phyloP scores from a whole-genome alignment of 2,888 invertebrate species.

The Hyposoter didymator region DNA sequence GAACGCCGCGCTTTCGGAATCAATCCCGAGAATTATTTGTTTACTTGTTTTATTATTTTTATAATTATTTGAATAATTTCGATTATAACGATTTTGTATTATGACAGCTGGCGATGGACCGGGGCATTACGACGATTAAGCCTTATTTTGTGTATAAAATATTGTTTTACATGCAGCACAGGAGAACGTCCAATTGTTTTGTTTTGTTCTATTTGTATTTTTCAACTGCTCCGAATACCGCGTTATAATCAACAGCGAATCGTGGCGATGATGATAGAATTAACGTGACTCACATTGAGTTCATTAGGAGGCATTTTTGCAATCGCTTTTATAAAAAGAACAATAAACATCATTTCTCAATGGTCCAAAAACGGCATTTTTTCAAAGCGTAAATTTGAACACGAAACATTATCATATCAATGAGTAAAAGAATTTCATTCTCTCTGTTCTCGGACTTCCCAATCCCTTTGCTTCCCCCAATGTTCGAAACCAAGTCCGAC shows the following conservation, averaged over 20 bases:
- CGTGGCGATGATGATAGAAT: conserved; percentile 48
- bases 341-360: conserved; percentile 37
- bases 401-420: too few species aligned
- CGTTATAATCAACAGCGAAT: conserved; percentile 42
- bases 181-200: conserved; percentile 44
- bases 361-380: conserved; percentile 38
- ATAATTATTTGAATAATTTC: conserved; percentile 22
- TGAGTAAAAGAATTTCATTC: too few species aligned
- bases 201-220: conserved; percentile 26
- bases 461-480: background rate
- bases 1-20: conserved; percentile 43
- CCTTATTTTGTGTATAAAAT: conserved; percentile 49
- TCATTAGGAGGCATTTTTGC: conserved; percentile 41
- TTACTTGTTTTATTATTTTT: conserved; percentile 15
- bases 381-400: conserved; percentile 13
- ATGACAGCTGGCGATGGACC: conserved; percentile 67
- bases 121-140: conserved; percentile 76
- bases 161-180: conserved; percentile 49
- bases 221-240: conserved; percentile 52
- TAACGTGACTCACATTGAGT: conserved; percentile 78
- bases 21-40: conserved; percentile 39
- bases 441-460: background rate
- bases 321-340: conserved; percentile 36
- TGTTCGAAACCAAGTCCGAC: background rate
- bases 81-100: conserved; percentile 31